phyloP scores from a whole-genome alignment of 2,113 vertebrate species.

The Notothenia coriiceps region DNA sequence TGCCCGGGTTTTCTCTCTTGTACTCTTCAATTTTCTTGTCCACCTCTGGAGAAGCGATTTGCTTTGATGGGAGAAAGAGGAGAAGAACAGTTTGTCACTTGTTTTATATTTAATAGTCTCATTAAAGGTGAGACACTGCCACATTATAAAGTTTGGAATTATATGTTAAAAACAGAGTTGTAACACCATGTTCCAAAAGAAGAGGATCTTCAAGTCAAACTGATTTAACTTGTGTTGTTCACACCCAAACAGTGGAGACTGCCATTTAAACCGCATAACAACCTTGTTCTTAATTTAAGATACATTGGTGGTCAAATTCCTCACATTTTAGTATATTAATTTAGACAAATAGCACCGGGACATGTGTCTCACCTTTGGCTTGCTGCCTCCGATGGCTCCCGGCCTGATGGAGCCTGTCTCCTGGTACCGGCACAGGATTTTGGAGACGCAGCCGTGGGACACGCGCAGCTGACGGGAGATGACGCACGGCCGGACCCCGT shows the following conservation, averaged over 20 bases:
- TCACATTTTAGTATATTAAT: not conserved
- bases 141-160: not conserved
- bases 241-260: not conserved
- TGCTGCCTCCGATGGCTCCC: slow-evolving; percentile 97
- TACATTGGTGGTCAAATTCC: too few relatives aligned
- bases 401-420: slow-evolving; percentile 98
- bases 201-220: slow-evolving; percentile 3
- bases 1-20: slow-evolving; percentile 95
- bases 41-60: slow-evolving; percentile 94
- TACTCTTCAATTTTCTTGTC: slow-evolving; percentile 99
- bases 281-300: not conserved
- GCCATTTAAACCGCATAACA: not conserved
- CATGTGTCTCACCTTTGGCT: slow-evolving; percentile 91
- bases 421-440: slow-evolving; percentile 98
- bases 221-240: not conserved
- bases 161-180: not conserved
- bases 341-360: too few relatives aligned
- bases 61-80: slow-evolving; percentile 75
- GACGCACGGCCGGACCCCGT: slow-evolving; percentile 96
- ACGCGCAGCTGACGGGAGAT: slow-evolving; percentile 98
- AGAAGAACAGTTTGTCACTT: not conserved
- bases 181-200: not conserved
- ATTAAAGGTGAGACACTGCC: not conserved
- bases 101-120: not conserved
- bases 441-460: slow-evolving; percentile 98